phyloP scores from a whole-genome alignment of 2,888 invertebrate species.

The Silvanus unidentatus region DNA sequence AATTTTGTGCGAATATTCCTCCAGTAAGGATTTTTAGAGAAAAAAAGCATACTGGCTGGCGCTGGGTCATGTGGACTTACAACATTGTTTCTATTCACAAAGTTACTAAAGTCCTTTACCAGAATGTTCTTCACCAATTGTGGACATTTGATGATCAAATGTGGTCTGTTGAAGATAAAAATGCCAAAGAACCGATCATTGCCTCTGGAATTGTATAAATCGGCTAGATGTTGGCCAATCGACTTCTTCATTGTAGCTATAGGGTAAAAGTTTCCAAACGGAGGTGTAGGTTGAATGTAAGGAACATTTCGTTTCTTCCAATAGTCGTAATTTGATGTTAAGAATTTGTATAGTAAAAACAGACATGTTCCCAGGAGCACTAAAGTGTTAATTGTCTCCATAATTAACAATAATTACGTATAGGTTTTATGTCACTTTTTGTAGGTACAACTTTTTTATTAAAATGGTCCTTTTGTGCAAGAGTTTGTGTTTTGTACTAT shows the following conservation, averaged over 20 bases:
- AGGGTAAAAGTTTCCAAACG: slow-evolving; percentile 26
- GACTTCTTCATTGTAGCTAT: slow-evolving; percentile 15
- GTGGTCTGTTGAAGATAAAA: slow-evolving; percentile 48
- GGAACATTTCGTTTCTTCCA: slow-evolving; percentile 27
- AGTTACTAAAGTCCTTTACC: slow-evolving; percentile 48
- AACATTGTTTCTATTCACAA: slow-evolving; percentile 46
- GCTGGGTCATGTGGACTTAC: slow-evolving; percentile 43
- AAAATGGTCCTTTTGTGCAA: too few species aligned
- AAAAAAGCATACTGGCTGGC: slow-evolving; percentile 44
- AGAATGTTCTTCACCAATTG: slow-evolving; percentile 47
- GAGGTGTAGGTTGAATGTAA: slow-evolving; percentile 25
- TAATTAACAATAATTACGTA: too few species aligned
- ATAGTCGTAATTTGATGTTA: slow-evolving; percentile 26
- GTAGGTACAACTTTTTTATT: too few species aligned
- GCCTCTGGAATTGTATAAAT: slow-evolving; percentile 12
- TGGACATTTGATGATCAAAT: slow-evolving; percentile 46
- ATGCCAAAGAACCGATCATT: slow-evolving; percentile 45
- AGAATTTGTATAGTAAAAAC: slow-evolving; percentile 22
- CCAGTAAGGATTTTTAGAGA: slow-evolving; percentile 50
- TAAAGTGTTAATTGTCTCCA: too few species aligned
- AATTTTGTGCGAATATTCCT: slow-evolving; percentile 48
- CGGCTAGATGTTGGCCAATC: slow-evolving; percentile 16
- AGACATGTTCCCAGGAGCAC: background rate
- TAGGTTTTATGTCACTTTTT: too few species aligned
- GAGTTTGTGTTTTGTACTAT: too few species aligned